Evolutionary conservation across 2,113 vertebrate species (phyloP).

Genomic region (Callorhinus ursinus): DNA sequence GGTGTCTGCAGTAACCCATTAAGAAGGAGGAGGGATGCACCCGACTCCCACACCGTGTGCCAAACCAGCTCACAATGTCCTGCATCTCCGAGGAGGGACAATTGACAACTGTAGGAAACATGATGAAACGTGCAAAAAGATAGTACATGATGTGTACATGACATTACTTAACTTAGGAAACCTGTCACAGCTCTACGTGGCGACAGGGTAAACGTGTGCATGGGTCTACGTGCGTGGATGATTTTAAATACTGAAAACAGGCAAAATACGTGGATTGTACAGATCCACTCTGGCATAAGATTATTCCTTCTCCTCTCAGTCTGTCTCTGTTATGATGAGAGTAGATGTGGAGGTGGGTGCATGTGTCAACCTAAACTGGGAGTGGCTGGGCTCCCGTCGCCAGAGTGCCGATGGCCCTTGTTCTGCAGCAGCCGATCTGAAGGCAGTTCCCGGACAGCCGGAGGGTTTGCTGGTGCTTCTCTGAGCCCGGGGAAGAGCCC

Average conservation of each 20-base stretch:
- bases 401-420: rapidly evolving
- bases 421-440: background rate
- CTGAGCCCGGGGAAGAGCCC: background rate
- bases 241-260: background rate
- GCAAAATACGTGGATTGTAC: background rate
- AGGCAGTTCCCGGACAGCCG: no score
- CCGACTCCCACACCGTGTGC: rapidly evolving
- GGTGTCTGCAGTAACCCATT: background rate
- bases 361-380: background rate
- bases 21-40: background rate
- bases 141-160: background rate
- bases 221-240: background rate
- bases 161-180: background rate
- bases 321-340: background rate
- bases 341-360: rapidly evolving
- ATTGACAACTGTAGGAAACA: background rate
- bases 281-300: background rate
- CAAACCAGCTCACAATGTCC: background rate
- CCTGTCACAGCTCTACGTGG: background rate
- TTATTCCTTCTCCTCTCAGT: background rate
- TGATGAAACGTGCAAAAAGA: rapidly evolving
- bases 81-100: background rate
- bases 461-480: background rate
- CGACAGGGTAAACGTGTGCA: background rate
- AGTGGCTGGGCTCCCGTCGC: background rate